Conservation (phyloP, 1,140 invertebrate species). For the Drosophila seguyi region DNA sequence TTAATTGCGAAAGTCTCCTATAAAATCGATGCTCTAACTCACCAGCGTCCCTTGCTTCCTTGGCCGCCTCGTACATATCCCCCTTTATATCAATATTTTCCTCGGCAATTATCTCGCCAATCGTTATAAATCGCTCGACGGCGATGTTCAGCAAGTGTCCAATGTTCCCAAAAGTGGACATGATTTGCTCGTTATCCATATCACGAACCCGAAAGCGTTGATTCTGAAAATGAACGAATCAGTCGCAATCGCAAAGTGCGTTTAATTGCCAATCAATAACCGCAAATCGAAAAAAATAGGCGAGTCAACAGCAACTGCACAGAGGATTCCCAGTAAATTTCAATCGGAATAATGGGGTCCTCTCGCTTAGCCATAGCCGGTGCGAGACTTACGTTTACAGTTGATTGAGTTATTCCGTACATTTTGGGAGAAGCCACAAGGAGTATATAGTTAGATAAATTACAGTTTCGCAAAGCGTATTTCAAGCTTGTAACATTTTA, state of each 20-base stretch:
- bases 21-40: conserved; percentile 58
- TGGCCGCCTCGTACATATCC: conserved; percentile 99
- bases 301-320: conserved; percentile 11
- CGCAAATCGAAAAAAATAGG: conserved; percentile 11
- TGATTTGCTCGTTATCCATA: conserved; percentile 86
- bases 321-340: background rate
- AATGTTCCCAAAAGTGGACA: conserved; percentile 93
- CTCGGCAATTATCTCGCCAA: conserved; percentile 98
- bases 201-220: conserved; percentile 75
- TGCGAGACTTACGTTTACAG: conserved; percentile 41
- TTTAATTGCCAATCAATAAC: conserved; percentile 41
- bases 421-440: conserved; percentile 29
- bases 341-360: background rate
- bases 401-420: conserved; percentile 51
- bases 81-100: conserved; percentile 98
- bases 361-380: conserved; percentile 8
- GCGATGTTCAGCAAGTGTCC: conserved; percentile 98
- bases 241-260: background rate
- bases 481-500: conserved; percentile 45
- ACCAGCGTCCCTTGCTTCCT: conserved; percentile 98
- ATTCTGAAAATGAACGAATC: conserved; percentile 47
- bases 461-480: conserved; percentile 18
- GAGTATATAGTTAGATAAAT: background rate
- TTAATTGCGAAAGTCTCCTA: background rate
- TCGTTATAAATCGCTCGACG: conserved; percentile 98